Base-by-base conservation (phyloP, 2,888 invertebrate species). In the Tiliacea citrago region DNA sequence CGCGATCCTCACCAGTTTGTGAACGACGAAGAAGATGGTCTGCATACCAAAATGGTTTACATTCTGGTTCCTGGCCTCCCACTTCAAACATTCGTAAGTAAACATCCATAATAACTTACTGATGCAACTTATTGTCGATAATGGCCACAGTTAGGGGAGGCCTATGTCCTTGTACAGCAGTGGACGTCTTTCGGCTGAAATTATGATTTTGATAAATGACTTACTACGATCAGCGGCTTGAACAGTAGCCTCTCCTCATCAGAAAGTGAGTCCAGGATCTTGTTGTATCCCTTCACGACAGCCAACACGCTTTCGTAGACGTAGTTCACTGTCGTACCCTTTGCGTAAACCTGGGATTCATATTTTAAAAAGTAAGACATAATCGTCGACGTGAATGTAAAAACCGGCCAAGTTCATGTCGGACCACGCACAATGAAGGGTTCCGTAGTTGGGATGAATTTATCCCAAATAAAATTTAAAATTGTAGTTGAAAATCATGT, bases 211-310 rank as follows among this genome's bases (percentile, higher is more conserved):
- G 12, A 29, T 13, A 12, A 49, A 24, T 63, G 60, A 93, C 95
- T 94, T 91, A 96, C 97, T 35, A 94, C 94, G 60, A 98, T 98
- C 69, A 98, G 92, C 16, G 98, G 98, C 76, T 97, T 97, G 94
- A 99, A 99, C 4, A 99, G 95, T 62, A 97, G 93, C 49, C 98
- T 96, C 90, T 99, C 99, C 63, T 98, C 97, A 4, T 97, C 97
- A 0, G 98, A 98, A 12, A 99, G 93, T 0, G 98, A 98, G 85
- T 97, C 97, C 61, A 99, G 93, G 62, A 99, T 98, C 89, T 97
- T 97, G 92, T 98, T 98, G 92, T 98, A 98, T 49, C 98, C 97
- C 63, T 97, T 96, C 0, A 98, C 98, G 0, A 98, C 97, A 0
- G 97, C 97, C 42, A 98, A 87, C 0, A 98, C 98, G 85, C 97